Evolutionary conservation across 2,797 vertebrate species (phyloP).

Genomic region (Myiothlypis chrysogaster): DNA sequence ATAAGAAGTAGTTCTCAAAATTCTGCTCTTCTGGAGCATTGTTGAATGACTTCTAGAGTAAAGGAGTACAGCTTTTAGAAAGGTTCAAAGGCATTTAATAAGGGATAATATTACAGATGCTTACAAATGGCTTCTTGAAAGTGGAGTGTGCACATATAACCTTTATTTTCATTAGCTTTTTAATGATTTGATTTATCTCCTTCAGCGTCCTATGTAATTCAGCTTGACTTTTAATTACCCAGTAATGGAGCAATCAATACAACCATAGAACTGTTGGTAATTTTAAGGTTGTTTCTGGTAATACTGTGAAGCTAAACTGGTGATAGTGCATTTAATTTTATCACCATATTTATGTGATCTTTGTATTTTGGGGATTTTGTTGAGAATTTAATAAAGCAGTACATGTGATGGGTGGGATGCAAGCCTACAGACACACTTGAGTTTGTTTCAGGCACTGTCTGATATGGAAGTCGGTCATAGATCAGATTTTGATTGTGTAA

Average conservation of each 20-base stretch:
- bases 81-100: background rate
- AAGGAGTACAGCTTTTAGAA: background rate
- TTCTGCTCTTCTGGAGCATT: background rate
- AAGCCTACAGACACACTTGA: background rate
- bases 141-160: background rate
- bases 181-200: conserved; percentile 3
- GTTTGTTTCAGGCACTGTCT: background rate
- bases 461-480: background rate
- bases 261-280: background rate
- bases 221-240: conserved; percentile 20
- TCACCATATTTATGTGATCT: background rate
- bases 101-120: background rate
- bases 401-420: background rate
- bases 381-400: background rate
- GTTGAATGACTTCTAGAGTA: background rate
- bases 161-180: conserved; percentile 31
- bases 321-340: background rate
- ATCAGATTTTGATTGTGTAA: background rate
- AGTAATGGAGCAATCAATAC: background rate
- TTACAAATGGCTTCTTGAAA: background rate
- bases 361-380: background rate
- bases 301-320: background rate
- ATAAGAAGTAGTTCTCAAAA: background rate
- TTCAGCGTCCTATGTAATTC: background rate
- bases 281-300: background rate